Evolutionary conservation across 2,888 invertebrate species (phyloP).

Genomic region (Iselma pallidipennis): DNA sequence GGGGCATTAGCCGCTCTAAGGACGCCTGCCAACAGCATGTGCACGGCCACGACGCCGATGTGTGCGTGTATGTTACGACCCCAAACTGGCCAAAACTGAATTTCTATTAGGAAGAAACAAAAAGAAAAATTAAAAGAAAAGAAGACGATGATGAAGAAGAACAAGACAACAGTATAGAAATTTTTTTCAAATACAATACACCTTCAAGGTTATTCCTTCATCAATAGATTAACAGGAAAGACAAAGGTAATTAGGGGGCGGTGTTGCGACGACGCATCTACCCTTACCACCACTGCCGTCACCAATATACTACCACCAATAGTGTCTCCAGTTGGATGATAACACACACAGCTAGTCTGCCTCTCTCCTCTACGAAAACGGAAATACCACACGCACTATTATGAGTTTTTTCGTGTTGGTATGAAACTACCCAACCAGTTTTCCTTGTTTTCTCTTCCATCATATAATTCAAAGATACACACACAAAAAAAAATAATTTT

Average conservation of each 20-base stretch:
- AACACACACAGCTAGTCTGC: too few species aligned
- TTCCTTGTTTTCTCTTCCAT: neutral
- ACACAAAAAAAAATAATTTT: neutral
- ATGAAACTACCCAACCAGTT: neutral
- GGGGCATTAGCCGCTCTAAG: constrained; percentile 68
- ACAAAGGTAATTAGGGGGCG: neutral
- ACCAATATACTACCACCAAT: neutral
- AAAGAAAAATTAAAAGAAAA: too few species aligned
- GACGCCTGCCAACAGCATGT: constrained; percentile 51
- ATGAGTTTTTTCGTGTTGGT: neutral
- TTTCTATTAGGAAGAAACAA: neutral
- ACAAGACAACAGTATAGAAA: neutral
- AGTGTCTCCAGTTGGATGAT: too few species aligned
- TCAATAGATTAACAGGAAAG: neutral
- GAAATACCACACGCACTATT: neutral
- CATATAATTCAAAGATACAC: too few species aligned
- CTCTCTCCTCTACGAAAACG: neutral
- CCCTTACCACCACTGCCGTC: neutral
- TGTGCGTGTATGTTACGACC: constrained; percentile 40
- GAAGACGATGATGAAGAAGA: too few species aligned
- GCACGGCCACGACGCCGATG: constrained; percentile 53
- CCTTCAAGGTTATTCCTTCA: neutral
- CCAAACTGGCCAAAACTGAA: constrained; percentile 4
- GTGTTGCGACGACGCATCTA: neutral
- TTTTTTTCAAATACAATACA: neutral